Conservation (phyloP, 1,140 invertebrate genomes). For the Drosophila lowei region DNA sequence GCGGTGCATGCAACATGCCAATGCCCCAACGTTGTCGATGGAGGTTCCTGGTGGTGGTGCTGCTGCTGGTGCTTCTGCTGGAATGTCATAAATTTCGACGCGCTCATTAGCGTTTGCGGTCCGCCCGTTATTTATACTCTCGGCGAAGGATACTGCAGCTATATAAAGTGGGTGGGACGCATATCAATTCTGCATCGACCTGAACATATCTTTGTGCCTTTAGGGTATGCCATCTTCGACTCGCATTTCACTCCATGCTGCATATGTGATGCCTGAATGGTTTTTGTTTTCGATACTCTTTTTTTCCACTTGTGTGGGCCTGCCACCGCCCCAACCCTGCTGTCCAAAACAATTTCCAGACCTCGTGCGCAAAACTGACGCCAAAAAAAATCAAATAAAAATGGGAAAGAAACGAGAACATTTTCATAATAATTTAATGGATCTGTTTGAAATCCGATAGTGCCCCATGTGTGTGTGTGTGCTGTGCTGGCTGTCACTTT, state of each 20-base stretch:
- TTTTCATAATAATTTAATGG: constrained; percentile 72
- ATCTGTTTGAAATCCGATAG: constrained; percentile 68
- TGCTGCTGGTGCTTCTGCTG: constrained; percentile 34
- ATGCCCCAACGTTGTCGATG: constrained; percentile 10
- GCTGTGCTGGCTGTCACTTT: constrained; percentile 55
- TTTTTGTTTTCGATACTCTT: constrained; percentile 4
- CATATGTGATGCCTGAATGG: neutral
- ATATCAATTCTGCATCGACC: neutral
- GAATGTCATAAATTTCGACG: constrained; percentile 78
- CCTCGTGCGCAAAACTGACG: constrained; percentile 43
- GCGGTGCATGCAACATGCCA: constrained; percentile 31
- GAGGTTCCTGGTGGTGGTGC: neutral
- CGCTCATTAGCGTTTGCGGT: constrained; percentile 63
- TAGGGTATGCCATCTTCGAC: no score
- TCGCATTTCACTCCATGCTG: neutral
- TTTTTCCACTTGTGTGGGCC: constrained; percentile 36
- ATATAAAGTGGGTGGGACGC: constrained; percentile 6
- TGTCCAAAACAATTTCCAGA: constrained; percentile 28
- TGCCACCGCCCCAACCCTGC: constrained; percentile 5
- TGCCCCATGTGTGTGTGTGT: constrained; percentile 17
- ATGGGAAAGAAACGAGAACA: constrained; percentile 22
- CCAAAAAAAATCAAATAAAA: constrained; percentile 12
- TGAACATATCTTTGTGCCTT: no score
- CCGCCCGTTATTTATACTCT: constrained; percentile 44
- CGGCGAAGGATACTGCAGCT: neutral